Base-by-base conservation (phyloP, 1,140 invertebrate species). In the Drosophila asahinai region DNA sequence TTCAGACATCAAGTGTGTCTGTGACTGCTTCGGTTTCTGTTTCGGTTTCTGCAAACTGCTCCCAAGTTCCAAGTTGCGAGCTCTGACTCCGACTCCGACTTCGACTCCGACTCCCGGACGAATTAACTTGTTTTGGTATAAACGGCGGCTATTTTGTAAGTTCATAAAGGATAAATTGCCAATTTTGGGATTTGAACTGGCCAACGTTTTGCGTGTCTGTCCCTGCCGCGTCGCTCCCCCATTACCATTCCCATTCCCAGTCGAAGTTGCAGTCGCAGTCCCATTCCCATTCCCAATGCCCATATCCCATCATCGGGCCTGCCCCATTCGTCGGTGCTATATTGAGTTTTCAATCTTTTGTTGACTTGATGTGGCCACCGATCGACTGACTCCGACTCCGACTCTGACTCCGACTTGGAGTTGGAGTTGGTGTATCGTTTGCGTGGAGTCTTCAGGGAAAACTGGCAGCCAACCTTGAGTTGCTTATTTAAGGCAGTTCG, bases 71-170 rank as follows among this genome's bases (percentile, higher is more conserved):
- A 71, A 43, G 45, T 27, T 38, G 8, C 43, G 33, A 48, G 55
- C 62, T 61, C 4, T 14, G 14, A 42, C 25, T 42, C n/a, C 52
- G 42, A 72, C 36, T 77, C 27, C 19, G 63, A 47, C 40, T 45
- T 30, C 3, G 51, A 59, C 52, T 48, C 43, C 33, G 36, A 83
- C 70, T 83, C 72, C 55, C 59, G 80, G 77, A 91, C 89, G 89
- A 91, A 91, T 91, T 91, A 91, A 91, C 89, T 91, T 91, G 89
- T 91, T 91, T 91, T 91, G 89, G 89, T 91, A 91, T 91, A 91
- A 91, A 91, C 81, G 83, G 89, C 89, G 89, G 89, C 89, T 91
- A 91, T 91, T 91, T 91, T 91, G 89, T 91, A 91, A 91, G 89
- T 91, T 91, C 89, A 91, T 91, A 91, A 91, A 91, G 89, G 89